A percentile compares a stretch with the other conserved stretches of the same genome.
phyloP scores from a whole-genome alignment of 2,113 vertebrate genomes.

The Semicossyphus pulcher region DNA sequence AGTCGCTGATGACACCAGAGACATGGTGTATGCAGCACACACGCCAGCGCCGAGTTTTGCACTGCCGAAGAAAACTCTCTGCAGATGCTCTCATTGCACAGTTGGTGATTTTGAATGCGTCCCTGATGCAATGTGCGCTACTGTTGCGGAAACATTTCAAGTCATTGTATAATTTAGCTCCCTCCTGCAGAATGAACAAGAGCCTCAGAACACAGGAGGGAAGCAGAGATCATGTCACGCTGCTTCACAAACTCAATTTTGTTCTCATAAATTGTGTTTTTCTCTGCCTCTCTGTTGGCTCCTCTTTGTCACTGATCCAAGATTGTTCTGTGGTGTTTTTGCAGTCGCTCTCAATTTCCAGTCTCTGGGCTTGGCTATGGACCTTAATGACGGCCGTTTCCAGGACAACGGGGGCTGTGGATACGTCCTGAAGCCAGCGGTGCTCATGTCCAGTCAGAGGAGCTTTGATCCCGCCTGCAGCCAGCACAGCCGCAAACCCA shows the following conservation, averaged over 20 bases:
- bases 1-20: conserved; percentile 1
- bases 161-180: conserved; percentile 42
- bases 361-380: conserved; percentile 85
- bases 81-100: conserved; percentile 20
- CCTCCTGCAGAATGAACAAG: conserved; percentile 30
- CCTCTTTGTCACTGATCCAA: conserved; percentile 11
- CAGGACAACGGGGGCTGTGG: conserved; percentile 91
- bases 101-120: conserved; percentile 20
- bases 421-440: conserved; percentile 88
- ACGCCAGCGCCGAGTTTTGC: conserved; percentile 21
- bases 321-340: conserved; percentile 43
- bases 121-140: conserved; percentile 47
- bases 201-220: conserved; percentile 13
- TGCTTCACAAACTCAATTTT: conserved; percentile 6
- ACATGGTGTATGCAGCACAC: not conserved
- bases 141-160: conserved; percentile 56
- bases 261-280: not conserved
- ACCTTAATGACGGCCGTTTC: conserved; percentile 90
- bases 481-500: conserved; percentile 56
- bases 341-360: conserved; percentile 93
- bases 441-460: conserved; percentile 73
- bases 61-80: conserved; percentile 4
- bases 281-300: not conserved
- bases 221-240: conserved; percentile 18
- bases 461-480: conserved; percentile 78